Percentiles rank a stretch among this genome's conserved stretches.
phyloP scores from a whole-genome alignment of 2,797 vertebrate genomes.

The Psittacula derbiana region DNA sequence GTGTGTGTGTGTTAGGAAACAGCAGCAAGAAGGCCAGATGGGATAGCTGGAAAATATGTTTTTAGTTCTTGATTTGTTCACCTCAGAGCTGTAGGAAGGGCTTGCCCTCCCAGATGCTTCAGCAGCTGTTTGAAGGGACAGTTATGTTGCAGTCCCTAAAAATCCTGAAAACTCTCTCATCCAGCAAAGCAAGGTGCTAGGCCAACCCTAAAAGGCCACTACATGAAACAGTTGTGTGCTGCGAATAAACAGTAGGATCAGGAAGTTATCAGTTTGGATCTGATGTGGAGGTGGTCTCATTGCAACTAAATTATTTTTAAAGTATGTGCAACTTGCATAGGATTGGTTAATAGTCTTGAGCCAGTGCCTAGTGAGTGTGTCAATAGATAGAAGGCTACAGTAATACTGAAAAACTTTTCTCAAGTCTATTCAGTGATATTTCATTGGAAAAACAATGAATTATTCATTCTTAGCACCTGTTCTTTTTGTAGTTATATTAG shows the following conservation, averaged over 20 bases:
- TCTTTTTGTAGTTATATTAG: not conserved
- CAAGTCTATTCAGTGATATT: not conserved
- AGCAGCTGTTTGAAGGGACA: not conserved
- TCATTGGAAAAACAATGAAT: not conserved
- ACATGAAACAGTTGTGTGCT: not conserved
- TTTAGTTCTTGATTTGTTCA: not conserved
- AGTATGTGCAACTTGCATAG: not conserved
- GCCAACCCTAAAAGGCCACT: not conserved
- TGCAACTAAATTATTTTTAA: not conserved
- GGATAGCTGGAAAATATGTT: not conserved
- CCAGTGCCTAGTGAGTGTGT: not conserved
- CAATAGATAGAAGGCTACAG: not conserved
- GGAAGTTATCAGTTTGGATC: not conserved
- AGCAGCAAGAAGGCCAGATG: not conserved
- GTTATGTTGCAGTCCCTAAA: not conserved
- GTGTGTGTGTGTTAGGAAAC: not conserved
- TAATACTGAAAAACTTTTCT: not conserved
- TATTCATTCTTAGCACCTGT: not conserved
- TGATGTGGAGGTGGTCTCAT: not conserved
- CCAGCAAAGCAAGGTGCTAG: not conserved
- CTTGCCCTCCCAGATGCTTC: not conserved
- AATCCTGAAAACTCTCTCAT: not conserved
- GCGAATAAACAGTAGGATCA: not conserved
- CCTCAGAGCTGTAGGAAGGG: not conserved
- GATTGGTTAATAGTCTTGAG: not conserved